These are phyloP conservation scores for Brachyptera risi DNA, from an alignment of 2,888 invertebrate genomes.

Conservation along the genomic window DNA sequence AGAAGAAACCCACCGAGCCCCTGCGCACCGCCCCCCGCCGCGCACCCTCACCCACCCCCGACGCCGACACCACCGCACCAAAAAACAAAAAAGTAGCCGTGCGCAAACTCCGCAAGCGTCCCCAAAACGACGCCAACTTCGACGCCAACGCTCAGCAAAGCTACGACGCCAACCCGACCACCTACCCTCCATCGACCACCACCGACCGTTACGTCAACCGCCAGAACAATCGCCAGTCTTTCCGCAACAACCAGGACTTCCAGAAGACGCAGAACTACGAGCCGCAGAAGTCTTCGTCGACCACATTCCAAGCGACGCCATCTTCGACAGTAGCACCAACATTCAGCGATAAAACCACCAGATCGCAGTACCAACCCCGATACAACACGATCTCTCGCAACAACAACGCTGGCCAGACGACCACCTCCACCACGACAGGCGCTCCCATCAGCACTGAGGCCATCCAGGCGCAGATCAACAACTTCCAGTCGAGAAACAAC, in stretches of 20 bases:
- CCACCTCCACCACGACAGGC: constrained; percentile 26
- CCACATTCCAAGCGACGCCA: too few species aligned
- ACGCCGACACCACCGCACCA: constrained; percentile 19
- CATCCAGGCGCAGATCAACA: constrained; percentile 23
- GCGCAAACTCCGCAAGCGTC: constrained; percentile 43
- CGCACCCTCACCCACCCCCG: constrained; percentile 22
- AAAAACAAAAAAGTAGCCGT: constrained; percentile 33
- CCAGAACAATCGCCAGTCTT: constrained; percentile 21
- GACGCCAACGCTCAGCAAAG: constrained; percentile 39
- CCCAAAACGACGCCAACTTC: constrained; percentile 36
- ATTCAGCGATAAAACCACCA: constrained; percentile 27
- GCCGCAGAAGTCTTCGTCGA: constrained; percentile 34
- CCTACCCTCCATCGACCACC: constrained; percentile 37
- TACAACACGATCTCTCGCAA: constrained; percentile 29
- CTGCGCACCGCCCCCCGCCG: constrained; percentile 18
- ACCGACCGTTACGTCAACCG: neutral
- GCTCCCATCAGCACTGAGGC: constrained; percentile 9
- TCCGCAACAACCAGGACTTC: too few species aligned
- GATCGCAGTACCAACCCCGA: constrained; percentile 23
- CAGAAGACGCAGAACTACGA: constrained; percentile 22
- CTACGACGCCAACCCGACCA: constrained; percentile 47
- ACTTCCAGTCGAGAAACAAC: constrained; percentile 10
- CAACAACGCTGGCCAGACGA: constrained; percentile 19
- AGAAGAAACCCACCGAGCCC: constrained; percentile 41
- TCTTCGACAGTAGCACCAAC: neutral